Conservation (phyloP, 1,140 invertebrate species). For the Battus philenor region DNA sequence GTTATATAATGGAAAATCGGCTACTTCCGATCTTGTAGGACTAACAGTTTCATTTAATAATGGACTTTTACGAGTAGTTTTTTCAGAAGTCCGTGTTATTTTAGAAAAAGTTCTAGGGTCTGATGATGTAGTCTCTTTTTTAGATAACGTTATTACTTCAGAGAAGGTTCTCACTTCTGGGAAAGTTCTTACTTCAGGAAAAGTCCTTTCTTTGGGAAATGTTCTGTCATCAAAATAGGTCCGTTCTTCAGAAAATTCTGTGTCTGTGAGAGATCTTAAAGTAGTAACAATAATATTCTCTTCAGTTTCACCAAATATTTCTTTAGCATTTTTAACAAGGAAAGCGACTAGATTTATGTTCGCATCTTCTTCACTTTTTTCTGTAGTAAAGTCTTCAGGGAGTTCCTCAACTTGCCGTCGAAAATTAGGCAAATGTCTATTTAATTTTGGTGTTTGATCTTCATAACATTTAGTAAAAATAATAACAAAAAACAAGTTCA, state of each 20-base stretch:
- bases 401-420: conserved; percentile 37
- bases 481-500: conserved; percentile 13
- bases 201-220: background rate
- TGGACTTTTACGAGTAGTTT: too few species aligned
- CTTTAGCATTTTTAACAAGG: conserved; percentile 43
- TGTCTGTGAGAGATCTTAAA: background rate
- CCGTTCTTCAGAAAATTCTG: background rate
- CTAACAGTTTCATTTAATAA: too few species aligned
- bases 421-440: conserved; percentile 30
- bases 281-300: conserved; percentile 8
- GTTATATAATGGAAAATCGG: too few species aligned
- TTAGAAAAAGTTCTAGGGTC: too few species aligned
- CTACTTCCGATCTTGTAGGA: too few species aligned
- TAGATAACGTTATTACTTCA: background rate
- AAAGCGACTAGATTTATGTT: conserved; percentile 38
- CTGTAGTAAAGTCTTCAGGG: conserved; percentile 17
- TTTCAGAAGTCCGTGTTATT: too few species aligned
- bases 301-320: conserved; percentile 35
- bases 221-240: background rate
- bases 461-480: conserved; percentile 7
- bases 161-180: background rate
- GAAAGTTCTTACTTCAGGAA: too few species aligned
- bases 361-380: conserved; percentile 23
- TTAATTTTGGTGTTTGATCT: conserved; percentile 17
- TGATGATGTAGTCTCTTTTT: background rate